Percentiles rank a stretch among this genome's conserved stretches.
Conservation (phyloP, 2,888 invertebrate genomes). For the Pogonocherus hispidulus region DNA sequence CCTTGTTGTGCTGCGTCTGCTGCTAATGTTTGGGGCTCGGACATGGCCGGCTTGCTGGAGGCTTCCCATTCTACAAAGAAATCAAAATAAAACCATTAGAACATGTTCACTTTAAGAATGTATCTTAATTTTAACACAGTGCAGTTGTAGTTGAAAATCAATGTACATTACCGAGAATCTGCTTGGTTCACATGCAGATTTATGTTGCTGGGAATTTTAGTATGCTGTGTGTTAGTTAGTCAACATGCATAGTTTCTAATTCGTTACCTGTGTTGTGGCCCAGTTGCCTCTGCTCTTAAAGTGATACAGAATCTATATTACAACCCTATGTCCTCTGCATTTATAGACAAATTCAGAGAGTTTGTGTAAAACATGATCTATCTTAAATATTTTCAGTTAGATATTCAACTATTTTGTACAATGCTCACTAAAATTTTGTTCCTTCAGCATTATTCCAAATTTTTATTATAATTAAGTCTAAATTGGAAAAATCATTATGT, state of each 20-base stretch:
- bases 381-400: too few relatives aligned
- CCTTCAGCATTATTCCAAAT: too few relatives aligned
- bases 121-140: not conserved
- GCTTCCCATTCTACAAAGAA: slow-evolving; percentile 66
- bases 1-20: slow-evolving; percentile 64
- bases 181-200: slow-evolving; percentile 8
- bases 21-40: slow-evolving; percentile 51
- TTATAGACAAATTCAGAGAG: too few relatives aligned
- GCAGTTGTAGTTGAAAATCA: not conserved
- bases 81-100: slow-evolving; percentile 1
- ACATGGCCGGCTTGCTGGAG: slow-evolving; percentile 57
- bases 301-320: too few relatives aligned
- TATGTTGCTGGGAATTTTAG: not conserved
- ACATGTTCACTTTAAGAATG: not conserved
- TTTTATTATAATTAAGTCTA: too few relatives aligned
- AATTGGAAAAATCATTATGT: too few relatives aligned
- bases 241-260: not conserved
- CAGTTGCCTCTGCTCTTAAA: too few relatives aligned
- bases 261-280: not conserved
- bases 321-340: too few relatives aligned
- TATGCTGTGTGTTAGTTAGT: not conserved
- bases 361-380: too few relatives aligned
- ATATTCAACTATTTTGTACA: too few relatives aligned
- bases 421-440: too few relatives aligned
- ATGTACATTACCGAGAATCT: not conserved